These are phyloP conservation scores for Stylophora pistillata DNA, from an alignment of 64 coral and sea anemone genomes.

Conservation along the genomic window DNA sequence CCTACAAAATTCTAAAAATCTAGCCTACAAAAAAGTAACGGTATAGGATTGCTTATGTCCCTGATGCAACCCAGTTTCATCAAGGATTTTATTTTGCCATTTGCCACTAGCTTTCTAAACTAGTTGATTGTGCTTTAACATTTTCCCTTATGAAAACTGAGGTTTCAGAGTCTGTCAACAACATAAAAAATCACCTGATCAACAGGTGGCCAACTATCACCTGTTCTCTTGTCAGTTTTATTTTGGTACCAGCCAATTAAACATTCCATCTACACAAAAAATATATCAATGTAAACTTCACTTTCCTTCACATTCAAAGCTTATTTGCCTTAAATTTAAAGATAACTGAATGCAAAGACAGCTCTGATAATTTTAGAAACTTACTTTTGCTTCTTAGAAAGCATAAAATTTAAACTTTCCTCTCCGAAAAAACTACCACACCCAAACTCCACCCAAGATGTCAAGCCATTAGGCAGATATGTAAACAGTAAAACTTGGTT, in stretches of 20 bases:
- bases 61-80: too few species aligned
- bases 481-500: conserved; percentile 33
- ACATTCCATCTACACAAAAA: background rate
- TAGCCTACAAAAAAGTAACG: too few species aligned
- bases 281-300: background rate
- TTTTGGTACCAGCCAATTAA: background rate
- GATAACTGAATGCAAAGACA: background rate
- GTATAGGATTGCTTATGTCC: too few species aligned
- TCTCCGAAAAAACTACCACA: background rate
- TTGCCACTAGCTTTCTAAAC: background rate
- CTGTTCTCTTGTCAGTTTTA: conserved; percentile 13
- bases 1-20: too few species aligned
- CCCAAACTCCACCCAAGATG: conserved; percentile 22
- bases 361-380: background rate
- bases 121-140: background rate
- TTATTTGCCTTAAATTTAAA: background rate
- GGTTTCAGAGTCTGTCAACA: conserved; percentile 2
- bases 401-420: background rate
- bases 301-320: background rate
- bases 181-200: conserved; percentile 7
- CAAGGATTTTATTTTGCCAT: background rate
- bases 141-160: background rate
- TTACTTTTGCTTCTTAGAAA: background rate
- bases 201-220: conserved; percentile 13
- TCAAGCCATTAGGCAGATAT: conserved; percentile 15